These are phyloP conservation scores for Acronicta alni DNA, from an alignment of 2,888 invertebrate species.

Conservation along the genomic window DNA sequence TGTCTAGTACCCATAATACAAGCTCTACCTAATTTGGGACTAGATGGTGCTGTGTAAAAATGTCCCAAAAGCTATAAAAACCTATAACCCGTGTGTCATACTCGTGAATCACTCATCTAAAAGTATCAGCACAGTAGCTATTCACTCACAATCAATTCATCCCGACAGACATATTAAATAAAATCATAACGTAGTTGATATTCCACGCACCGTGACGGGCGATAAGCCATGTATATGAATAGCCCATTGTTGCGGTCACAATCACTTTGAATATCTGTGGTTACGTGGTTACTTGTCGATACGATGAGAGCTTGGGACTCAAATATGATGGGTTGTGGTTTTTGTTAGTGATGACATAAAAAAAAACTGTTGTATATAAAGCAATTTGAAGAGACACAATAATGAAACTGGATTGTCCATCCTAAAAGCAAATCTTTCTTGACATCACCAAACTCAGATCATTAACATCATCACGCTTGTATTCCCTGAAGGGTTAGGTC, in stretches of 20 bases:
- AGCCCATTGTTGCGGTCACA: constrained; percentile 32
- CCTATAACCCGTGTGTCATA: background rate
- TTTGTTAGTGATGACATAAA: background rate
- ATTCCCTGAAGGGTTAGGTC: no score
- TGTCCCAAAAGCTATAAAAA: no score
- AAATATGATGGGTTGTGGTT: background rate
- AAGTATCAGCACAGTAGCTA: constrained; percentile 26
- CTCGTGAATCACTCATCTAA: background rate
- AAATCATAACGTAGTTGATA: constrained; percentile 43
- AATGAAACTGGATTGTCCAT: no score
- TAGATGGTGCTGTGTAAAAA: no score
- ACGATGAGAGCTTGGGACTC: constrained; percentile 9
- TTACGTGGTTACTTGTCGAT: constrained; percentile 15
- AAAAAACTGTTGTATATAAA: no score
- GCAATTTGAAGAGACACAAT: no score
- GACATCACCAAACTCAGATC: no score
- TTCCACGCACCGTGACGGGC: constrained; percentile 37
- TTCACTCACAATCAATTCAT: constrained; percentile 19
- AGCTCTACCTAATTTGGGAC: no score
- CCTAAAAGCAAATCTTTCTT: no score
- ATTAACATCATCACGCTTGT: no score
- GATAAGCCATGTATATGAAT: constrained; percentile 39
- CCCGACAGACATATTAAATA: constrained; percentile 17
- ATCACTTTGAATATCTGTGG: constrained; percentile 44
- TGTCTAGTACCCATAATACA: no score